Percentiles rank a stretch among this genome's conserved stretches.
Conservation (phyloP, 2,797 vertebrate genomes). For the Enteromius fasciolatus region DNA sequence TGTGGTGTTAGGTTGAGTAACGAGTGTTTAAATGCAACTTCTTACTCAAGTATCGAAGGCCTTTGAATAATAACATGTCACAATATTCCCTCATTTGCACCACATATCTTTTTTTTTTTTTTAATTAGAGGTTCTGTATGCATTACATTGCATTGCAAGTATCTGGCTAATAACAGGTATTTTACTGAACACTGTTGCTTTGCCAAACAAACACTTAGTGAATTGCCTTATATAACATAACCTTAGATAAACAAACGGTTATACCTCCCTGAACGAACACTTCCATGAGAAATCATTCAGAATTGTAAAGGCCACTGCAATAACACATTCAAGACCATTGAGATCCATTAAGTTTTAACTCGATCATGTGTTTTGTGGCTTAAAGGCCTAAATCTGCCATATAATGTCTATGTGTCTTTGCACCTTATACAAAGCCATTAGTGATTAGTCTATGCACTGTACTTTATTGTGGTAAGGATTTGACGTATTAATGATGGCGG, state of each 20-base stretch:
- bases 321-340: constrained; percentile 37
- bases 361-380: constrained; percentile 1
- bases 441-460: constrained; percentile 55
- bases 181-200: constrained; percentile 46
- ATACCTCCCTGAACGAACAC: constrained; percentile 7
- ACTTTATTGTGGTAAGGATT: constrained; percentile 43
- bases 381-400: constrained; percentile 17
- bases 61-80: constrained; percentile 41
- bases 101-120: constrained; percentile 5
- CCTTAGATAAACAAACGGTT: constrained; percentile 9
- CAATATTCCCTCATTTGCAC: constrained; percentile 10
- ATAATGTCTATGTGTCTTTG: constrained; percentile 5
- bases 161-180: constrained; percentile 30
- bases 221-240: constrained; percentile 48
- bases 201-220: constrained; percentile 42
- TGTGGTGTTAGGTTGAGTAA: constrained; percentile 41
- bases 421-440: constrained; percentile 38
- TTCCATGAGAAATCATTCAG: constrained; percentile 7
- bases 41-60: constrained; percentile 36
- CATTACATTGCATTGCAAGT: constrained; percentile 25
- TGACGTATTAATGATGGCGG: constrained; percentile 6
- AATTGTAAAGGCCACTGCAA: constrained; percentile 40
- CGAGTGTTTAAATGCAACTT: constrained; percentile 26
- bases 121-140: constrained; percentile 1
- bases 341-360: constrained; percentile 10